Evolutionary conservation across 2,888 invertebrate genomes (phyloP).

Genomic region (Cinara cedri): DNA sequence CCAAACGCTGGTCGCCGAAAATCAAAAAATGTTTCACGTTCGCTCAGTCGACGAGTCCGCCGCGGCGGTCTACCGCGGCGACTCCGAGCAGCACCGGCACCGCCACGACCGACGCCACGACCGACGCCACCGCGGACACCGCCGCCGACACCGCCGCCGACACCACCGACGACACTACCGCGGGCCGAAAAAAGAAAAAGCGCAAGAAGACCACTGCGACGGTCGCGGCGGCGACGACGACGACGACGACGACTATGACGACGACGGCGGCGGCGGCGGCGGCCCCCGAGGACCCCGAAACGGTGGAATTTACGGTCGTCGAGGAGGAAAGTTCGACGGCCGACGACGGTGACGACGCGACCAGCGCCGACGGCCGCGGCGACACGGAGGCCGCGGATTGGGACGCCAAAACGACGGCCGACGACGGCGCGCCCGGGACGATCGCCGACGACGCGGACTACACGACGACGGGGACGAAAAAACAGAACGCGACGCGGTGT

Average conservation of each 20-base stretch:
- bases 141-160: too few relatives aligned
- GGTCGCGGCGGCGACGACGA: neutral
- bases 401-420: neutral
- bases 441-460: neutral
- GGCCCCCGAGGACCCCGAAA: neutral
- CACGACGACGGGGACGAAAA: neutral
- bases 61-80: neutral
- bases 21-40: neutral
- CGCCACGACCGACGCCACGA: too few relatives aligned
- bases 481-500: neutral
- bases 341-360: neutral
- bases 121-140: neutral
- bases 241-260: neutral
- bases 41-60: neutral
- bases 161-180: too few relatives aligned
- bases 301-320: too few relatives aligned
- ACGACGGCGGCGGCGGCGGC: neutral
- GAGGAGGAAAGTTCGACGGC: neutral
- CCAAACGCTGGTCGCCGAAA: conserved; percentile 34
- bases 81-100: too few relatives aligned
- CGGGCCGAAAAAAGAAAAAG: too few relatives aligned
- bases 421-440: neutral
- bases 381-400: neutral
- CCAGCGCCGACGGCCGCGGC: neutral
- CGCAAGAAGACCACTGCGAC: too few relatives aligned